Evolutionary conservation across 1,140 invertebrate species (phyloP), one percentile per base, ranked within the genome.

Genomic region (Zaprionus vittiger): DNA sequence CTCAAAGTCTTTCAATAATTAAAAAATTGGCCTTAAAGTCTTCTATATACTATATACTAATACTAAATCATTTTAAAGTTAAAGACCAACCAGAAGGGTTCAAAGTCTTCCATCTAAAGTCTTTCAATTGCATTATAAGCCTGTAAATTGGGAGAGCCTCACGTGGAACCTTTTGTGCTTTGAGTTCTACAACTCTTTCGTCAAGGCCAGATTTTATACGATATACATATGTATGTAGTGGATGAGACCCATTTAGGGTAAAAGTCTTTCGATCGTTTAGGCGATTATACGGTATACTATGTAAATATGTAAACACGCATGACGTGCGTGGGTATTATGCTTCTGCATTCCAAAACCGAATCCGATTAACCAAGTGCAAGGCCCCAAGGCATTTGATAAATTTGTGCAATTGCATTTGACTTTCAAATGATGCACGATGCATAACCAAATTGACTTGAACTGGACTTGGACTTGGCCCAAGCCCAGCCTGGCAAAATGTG

Each of bases 381-480:
- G 47, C 20, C 20, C 47, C 4, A 11, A n/a, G 20, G 47, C 20
- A 24, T 52, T 52, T 52, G 20, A 52, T 52, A 49, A 49, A 49
- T 49, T 49, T 22, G 20, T 52, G 20, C 47, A 52, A 52, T 24
- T 52, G 47, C 47, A 52, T 52, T 52, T 52, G 47, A 52, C 20
- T 52, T 52, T 24, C 47, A 52, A 52, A 52, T 52, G 20, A 24
- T 52, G 47, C 20, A 52, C 31, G 31, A 52, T 52, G 47, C 47
- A 52, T 52, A 52, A 52, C 9, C 17, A 52, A 20, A 52, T 52
- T 22, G 47, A 52, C 20, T 22, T 24, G 47, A 14, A 11, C 47
- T 22, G 47, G 7, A 4, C 47, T 22, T 52, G 47, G 20, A 9
- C 47, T 22, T 52, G 47, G 22, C 20, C 17, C 47, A 52, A 52